phyloP scores from a whole-genome alignment of 2,888 invertebrate genomes.

The Lasioglossum pauxillum region DNA sequence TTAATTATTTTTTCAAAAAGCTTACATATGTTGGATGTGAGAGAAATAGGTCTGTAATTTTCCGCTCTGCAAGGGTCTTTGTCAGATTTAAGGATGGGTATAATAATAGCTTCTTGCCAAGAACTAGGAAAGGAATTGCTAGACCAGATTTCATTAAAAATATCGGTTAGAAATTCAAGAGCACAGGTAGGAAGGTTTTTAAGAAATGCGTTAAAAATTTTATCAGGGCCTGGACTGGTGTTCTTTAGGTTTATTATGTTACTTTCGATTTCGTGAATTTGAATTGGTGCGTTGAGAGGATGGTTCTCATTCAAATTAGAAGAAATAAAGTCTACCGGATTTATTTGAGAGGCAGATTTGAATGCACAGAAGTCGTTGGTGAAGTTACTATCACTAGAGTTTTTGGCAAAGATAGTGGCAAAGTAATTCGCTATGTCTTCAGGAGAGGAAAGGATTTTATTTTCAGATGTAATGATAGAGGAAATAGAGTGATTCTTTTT shows the following conservation, averaged over 20 bases:
- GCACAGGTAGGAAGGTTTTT: neutral
- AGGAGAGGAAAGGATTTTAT: neutral
- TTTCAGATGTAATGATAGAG: neutral
- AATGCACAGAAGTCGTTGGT: neutral
- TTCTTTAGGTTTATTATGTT: neutral
- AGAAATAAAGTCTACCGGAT: rapidly evolving
- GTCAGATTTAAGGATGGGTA: neutral
- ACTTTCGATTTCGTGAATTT: neutral
- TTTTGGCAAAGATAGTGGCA: neutral
- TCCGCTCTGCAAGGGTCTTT: neutral
- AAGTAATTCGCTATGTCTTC: too few species aligned
- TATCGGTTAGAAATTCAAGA: neutral
- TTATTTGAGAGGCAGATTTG: neutral
- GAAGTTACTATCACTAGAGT: neutral
- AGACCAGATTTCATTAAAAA: neutral
- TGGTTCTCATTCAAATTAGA: neutral
- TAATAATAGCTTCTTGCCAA: neutral
- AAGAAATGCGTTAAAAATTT: neutral
- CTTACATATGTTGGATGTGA: neutral
- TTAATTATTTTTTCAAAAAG: too few species aligned
- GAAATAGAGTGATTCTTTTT: neutral
- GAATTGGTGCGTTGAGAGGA: neutral
- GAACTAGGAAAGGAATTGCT: neutral
- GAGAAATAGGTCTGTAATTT: neutral
- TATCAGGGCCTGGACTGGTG: neutral